A percentile compares a stretch with the other conserved stretches of the same genome.
Conservation (phyloP, 2,888 invertebrate genomes). For the Eilema caniola region DNA sequence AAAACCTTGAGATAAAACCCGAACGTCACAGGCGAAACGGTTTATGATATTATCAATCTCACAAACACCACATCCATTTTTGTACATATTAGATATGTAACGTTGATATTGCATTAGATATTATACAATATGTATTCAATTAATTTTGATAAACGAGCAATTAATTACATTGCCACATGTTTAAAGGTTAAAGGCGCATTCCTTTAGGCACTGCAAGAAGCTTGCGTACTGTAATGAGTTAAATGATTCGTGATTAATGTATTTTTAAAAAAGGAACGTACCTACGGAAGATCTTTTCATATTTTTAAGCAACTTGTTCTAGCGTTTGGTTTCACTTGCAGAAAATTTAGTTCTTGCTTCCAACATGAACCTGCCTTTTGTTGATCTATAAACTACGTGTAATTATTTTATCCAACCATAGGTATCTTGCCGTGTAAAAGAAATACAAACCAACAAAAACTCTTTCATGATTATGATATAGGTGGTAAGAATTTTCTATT, state of each 20-base stretch:
- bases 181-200: constrained; percentile 28
- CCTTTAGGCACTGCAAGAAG: constrained; percentile 27
- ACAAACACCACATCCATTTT: not conserved
- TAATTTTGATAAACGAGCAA: constrained; percentile 39
- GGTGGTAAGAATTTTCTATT: no score
- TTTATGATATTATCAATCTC: not conserved
- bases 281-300: constrained; percentile 15
- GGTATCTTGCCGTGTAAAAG: not conserved
- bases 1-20: no score
- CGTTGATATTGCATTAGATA: constrained; percentile 20
- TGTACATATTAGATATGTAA: constrained; percentile 7
- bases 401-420: not conserved
- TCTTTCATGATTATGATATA: not conserved
- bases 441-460: not conserved
- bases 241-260: constrained; percentile 48
- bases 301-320: not conserved
- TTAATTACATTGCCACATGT: constrained; percentile 34
- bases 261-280: constrained; percentile 29
- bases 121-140: constrained; percentile 29
- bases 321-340: not conserved
- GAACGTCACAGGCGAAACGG: not conserved
- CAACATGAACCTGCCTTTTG: not conserved
- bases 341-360: not conserved
- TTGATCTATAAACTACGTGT: not conserved
- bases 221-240: constrained; percentile 36